These are phyloP conservation scores for Drosophila suboccidentalis DNA, from an alignment of 2,888 invertebrate species.

Conservation along the genomic window DNA sequence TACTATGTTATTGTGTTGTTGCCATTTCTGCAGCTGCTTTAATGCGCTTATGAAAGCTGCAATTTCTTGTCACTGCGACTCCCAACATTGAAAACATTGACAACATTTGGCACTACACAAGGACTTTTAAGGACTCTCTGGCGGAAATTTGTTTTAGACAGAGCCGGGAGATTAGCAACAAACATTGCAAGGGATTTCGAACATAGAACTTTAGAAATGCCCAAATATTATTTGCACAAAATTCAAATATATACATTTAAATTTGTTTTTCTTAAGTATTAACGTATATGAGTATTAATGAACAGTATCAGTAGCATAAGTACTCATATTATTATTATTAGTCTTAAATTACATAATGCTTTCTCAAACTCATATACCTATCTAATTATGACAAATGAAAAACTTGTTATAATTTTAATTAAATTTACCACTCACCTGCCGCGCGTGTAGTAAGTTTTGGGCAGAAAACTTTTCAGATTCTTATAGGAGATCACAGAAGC, in stretches of 20 bases:
- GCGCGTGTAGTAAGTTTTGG: constrained; percentile 85
- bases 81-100: constrained; percentile 18
- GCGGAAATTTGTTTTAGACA: constrained; percentile 12
- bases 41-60: constrained; percentile 66
- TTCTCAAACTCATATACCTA: not conserved
- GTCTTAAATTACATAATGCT: not conserved
- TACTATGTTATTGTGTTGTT: constrained; percentile 50
- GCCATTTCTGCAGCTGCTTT: constrained; percentile 38
- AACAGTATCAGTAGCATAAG: too few species aligned
- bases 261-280: too few species aligned
- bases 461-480: constrained; percentile 85
- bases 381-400: not conserved
- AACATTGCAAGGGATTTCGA: not conserved
- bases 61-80: constrained; percentile 24
- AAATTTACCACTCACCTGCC: constrained; percentile 81
- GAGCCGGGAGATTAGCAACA: constrained; percentile 2
- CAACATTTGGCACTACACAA: constrained; percentile 65
- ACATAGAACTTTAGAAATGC: not conserved
- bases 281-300: too few species aligned
- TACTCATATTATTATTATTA: not conserved
- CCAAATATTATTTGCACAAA: not conserved
- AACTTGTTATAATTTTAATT: not conserved
- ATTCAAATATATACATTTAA: too few species aligned
- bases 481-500: constrained; percentile 85
- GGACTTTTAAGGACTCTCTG: constrained; percentile 18